Conservation (phyloP, 2,113 vertebrate genomes). For the Romanogobio albipinnatus region DNA sequence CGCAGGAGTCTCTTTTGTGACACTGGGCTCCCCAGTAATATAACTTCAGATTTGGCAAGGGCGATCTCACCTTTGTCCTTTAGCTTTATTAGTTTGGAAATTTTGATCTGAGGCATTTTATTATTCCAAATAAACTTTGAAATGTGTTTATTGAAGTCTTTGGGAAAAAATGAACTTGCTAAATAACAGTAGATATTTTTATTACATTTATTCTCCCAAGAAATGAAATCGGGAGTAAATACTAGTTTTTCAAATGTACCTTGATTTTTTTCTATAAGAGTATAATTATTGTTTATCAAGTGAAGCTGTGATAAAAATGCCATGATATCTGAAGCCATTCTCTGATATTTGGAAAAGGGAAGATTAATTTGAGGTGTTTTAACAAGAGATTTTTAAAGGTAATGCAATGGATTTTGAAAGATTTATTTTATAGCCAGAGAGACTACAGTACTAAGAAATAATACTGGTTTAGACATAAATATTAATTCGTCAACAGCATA, state of each 20-base stretch:
- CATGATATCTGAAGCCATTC: too few species aligned
- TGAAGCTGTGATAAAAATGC: too few species aligned
- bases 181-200: neutral
- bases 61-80: neutral
- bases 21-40: too few species aligned
- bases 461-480: neutral
- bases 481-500: neutral
- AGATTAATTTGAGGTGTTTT: too few species aligned
- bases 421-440: neutral
- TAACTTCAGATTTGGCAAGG: neutral
- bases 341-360: too few species aligned
- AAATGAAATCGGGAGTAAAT: too few species aligned
- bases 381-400: too few species aligned
- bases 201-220: too few species aligned
- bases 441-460: neutral
- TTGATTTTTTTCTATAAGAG: too few species aligned
- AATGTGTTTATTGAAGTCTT: neutral
- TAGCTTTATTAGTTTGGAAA: neutral
- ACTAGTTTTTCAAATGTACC: too few species aligned
- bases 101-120: neutral
- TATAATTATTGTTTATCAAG: neutral
- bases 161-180: neutral
- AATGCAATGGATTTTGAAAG: too few species aligned
- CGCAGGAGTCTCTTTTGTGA: too few species aligned
- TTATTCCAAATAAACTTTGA: neutral